Evolutionary conservation across 1,140 invertebrate genomes (phyloP).

Genomic region (Ridgeia piscesae): DNA sequence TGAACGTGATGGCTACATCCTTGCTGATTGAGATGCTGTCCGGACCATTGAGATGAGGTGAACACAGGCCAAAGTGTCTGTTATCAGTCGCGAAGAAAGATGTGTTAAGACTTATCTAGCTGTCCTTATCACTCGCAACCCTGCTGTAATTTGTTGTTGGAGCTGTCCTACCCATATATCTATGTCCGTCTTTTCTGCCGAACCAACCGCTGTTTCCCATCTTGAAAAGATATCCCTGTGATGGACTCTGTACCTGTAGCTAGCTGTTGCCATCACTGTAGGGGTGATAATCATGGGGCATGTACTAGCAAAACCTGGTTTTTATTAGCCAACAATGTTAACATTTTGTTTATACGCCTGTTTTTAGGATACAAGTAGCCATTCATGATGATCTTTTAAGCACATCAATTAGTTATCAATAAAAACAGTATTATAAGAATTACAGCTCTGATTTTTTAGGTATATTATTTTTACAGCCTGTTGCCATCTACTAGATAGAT

Average conservation of each 20-base stretch:
- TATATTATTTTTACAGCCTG: too few species aligned
- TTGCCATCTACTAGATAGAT: too few species aligned
- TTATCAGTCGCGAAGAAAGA: not conserved
- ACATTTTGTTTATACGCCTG: not conserved
- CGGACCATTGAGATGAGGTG: not conserved
- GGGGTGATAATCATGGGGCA: not conserved
- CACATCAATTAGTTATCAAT: not conserved
- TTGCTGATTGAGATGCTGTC: not conserved
- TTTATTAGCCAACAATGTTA: not conserved
- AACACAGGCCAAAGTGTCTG: not conserved
- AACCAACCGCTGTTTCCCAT: not conserved
- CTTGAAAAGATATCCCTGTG: not conserved
- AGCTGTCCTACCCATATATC: not conserved
- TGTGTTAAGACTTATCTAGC: constrained; percentile 5
- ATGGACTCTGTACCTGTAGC: not conserved
- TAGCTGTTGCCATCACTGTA: not conserved
- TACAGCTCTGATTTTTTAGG: not conserved
- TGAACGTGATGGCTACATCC: not conserved
- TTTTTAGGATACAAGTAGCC: not conserved
- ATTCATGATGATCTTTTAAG: not conserved
- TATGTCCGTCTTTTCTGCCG: not conserved
- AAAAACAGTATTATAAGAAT: not conserved
- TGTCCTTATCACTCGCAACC: not conserved
- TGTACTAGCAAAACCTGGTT: not conserved
- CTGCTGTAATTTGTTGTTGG: not conserved